These are phyloP conservation scores for Varanus salvator DNA, from an alignment of 2,113 vertebrate genomes.

Conservation along the genomic window DNA sequence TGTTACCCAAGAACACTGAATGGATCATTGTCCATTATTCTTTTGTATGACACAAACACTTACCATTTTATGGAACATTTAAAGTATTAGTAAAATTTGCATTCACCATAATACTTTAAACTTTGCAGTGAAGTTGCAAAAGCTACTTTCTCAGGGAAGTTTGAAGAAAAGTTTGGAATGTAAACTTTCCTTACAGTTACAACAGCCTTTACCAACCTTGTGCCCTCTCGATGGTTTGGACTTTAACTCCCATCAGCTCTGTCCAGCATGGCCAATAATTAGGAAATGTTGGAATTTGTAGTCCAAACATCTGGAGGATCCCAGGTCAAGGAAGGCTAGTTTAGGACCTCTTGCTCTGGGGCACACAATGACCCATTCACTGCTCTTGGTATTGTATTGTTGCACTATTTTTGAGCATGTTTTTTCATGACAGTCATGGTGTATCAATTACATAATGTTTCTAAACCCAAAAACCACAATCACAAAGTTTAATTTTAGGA, in stretches of 20 bases:
- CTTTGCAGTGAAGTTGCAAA: neutral
- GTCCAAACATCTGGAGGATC: too few relatives aligned
- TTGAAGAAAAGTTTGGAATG: neutral
- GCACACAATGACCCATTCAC: neutral
- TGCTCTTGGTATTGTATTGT: neutral
- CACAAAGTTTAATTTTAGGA: conserved; percentile 72
- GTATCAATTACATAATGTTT: conserved; percentile 48
- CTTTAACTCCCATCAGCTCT: too few relatives aligned
- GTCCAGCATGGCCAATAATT: too few relatives aligned
- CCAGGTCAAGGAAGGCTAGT: too few relatives aligned
- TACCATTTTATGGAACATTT: neutral
- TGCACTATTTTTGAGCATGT: neutral
- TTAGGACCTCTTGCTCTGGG: neutral
- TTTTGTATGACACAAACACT: neutral
- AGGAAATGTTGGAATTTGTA: too few relatives aligned
- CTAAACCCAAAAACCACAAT: conserved; percentile 71
- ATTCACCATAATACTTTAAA: neutral
- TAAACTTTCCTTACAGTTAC: neutral
- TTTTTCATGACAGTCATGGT: conserved; percentile 24
- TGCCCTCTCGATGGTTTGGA: too few relatives aligned
- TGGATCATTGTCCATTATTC: neutral
- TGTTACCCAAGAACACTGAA: neutral
- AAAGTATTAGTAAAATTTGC: neutral
- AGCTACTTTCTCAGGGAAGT: neutral
- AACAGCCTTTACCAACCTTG: too few relatives aligned